Evolutionary conservation across 2,113 vertebrate species (phyloP), one percentile per base, ranked within the genome.

Genomic region (Uria lomvia): DNA sequence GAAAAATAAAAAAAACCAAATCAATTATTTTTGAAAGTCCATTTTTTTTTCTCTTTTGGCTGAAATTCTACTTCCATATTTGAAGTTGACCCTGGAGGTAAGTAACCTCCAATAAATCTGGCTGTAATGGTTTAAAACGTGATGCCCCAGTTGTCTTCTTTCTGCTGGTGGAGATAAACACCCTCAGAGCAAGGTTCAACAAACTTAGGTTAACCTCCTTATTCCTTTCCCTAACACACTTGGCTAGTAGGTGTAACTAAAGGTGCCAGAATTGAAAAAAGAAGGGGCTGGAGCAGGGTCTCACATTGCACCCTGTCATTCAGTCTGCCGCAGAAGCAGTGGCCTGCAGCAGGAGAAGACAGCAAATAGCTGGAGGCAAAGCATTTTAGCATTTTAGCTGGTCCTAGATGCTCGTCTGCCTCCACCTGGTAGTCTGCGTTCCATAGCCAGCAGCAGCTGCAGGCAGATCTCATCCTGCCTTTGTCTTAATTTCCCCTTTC

Each of bases 401-500:
- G 15, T 77, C 65, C 24, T 42, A 29, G 76, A 30, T 53, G 15
- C 50, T 82, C 0, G 0, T 40, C 38, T 1, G 4, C 16, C 42
- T 50, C 36, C 18, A 8, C n/a, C 59, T 63, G 47, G 36, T 40
- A 60, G 30, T 72, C 3, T 14, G 36, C 30, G 80, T 81, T 34
- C 36, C 50, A 53, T 3, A 56, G 52, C 40, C 68, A 73, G 50
- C 65, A 89, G 73, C 62, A 90, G 81, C 82, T 70, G 53, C 77
- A 78, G 49, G 58, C 65, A 90, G 43, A 74, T 66, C 34, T 84
- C 80, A 59, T 45, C 26, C 58, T 81, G 58, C 38, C 80, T 90
- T 90, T 86, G 65, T 80, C 49, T 94, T 87, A 73, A 95, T 94
- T 90, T 83, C 59, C 59, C 45, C 40, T 94, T 94, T 89, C 89